Base-by-base conservation (phyloP, 2,888 invertebrate genomes). In the Lepidonotus clava region DNA sequence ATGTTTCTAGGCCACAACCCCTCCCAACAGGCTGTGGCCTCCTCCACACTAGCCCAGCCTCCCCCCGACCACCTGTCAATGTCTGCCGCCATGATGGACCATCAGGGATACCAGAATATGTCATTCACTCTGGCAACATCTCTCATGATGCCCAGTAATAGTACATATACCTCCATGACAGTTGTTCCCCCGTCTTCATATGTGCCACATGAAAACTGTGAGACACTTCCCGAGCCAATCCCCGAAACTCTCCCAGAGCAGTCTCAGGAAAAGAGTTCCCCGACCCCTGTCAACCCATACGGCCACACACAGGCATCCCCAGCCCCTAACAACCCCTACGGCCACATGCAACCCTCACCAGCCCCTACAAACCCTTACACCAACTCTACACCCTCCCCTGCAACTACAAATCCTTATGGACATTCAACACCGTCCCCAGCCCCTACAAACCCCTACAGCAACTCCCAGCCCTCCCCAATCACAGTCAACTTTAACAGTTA, bases 1-100 rank as follows among this genome's bases (percentile, higher is more conserved):
- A 71, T 71, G 71, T 71, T 71, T 38, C 71, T 71, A 36, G 71
- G 71, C 71, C 71, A 71, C 36, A 21, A 24, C 36, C 36, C 36
- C 38, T 18, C 36, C 38, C 34, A 34, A 14, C 71, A 34, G 36
- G 36, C 71, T 14, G 18, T 38, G 24, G 38, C 36, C 71, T 71
- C 14, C 34, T 36, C 38, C 14, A 18, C 61, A 61, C 24, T 32
- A n/a, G 28, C 61, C 61, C n/a, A n/a, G n/a, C n/a, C n/a, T n/a
- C n/a, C n/a, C n/a, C n/a, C n/a, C n/a, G n/a, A n/a, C n/a, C n/a
- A n/a, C n/a, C n/a, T n/a, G n/a, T n/a, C n/a, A n/a, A n/a, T n/a
- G n/a, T n/a, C n/a, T n/a, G n/a, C 21, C 51, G 51, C 51, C 11
- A 18, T 14, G 21, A 11, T 51, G 11, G 51, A 51, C 51, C 21